Conservation (phyloP, 2,113 vertebrate genomes). For the Oxyura jamaicensis region DNA sequence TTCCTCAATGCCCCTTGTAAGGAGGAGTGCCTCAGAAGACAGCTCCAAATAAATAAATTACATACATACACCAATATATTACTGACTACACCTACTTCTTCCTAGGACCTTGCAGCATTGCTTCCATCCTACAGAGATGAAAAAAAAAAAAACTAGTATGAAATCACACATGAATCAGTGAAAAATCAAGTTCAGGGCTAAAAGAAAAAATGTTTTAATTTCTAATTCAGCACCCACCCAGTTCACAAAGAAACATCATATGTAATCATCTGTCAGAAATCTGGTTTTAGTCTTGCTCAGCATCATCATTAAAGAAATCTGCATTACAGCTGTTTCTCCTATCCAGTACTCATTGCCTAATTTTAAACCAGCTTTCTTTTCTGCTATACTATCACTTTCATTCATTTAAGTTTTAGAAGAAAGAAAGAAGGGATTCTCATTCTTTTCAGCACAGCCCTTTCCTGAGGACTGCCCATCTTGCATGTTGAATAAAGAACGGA, state of each 20-base stretch:
- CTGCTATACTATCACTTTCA: conserved; percentile 50
- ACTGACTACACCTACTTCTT: not conserved
- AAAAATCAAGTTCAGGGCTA: not conserved
- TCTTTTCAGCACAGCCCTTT: not conserved
- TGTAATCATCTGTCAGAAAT: conserved; percentile 46
- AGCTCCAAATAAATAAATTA: not conserved
- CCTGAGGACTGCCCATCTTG: not conserved
- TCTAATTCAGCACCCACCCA: conserved; percentile 19
- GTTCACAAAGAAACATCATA: conserved; percentile 35
- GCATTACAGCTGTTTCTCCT: conserved; percentile 40
- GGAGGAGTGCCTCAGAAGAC: not conserved
- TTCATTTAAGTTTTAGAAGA: conserved; percentile 17
- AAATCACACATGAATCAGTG: not conserved
- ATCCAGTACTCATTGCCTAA: not conserved
- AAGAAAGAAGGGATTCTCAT: not conserved
- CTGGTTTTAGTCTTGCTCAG: conserved; percentile 41
- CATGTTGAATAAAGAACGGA: not conserved
- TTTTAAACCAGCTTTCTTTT: conserved; percentile 58
- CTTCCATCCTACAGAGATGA: not conserved
- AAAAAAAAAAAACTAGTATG: not conserved
- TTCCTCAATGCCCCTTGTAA: not conserved
- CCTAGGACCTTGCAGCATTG: not conserved
- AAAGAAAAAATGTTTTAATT: not conserved
- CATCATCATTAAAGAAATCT: conserved; percentile 54
- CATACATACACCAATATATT: not conserved